Evolutionary conservation across 2,113 vertebrate genomes (phyloP).

Genomic region (Motacilla tschutschensis): DNA sequence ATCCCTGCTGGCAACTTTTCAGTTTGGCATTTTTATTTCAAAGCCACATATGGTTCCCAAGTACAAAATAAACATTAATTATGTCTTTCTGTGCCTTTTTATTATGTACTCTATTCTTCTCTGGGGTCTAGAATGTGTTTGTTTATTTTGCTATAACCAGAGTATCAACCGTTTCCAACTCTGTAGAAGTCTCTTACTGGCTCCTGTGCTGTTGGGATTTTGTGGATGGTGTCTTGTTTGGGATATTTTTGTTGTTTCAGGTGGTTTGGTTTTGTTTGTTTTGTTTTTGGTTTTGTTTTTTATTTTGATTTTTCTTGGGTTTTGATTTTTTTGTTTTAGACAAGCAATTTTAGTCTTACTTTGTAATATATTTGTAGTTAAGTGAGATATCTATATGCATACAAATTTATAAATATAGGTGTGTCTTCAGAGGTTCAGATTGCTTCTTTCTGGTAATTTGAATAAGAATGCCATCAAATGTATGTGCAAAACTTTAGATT

Average conservation of each 20-base stretch:
- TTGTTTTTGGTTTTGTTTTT: background rate
- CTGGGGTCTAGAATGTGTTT: background rate
- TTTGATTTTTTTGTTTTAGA: background rate
- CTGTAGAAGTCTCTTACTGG: background rate
- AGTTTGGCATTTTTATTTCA: constrained; percentile 49
- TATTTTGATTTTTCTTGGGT: background rate
- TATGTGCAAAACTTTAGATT: background rate
- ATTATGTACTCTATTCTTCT: background rate
- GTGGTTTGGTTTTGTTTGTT: background rate
- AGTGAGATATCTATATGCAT: background rate
- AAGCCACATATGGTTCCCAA: constrained; percentile 37
- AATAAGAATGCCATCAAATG: background rate
- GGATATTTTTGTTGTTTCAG: background rate
- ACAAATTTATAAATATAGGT: background rate
- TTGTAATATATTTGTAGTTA: background rate
- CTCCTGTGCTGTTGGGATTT: background rate
- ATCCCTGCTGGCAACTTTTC: constrained; percentile 20
- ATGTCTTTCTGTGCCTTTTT: constrained; percentile 19
- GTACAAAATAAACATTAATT: constrained; percentile 53
- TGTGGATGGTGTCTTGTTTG: background rate
- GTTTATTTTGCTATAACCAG: background rate
- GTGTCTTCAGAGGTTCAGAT: background rate
- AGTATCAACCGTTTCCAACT: background rate
- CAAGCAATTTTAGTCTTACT: background rate
- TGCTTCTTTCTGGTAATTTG: background rate